phyloP scores from a whole-genome alignment of 2,113 vertebrate genomes.

The Platysteira castanea region DNA sequence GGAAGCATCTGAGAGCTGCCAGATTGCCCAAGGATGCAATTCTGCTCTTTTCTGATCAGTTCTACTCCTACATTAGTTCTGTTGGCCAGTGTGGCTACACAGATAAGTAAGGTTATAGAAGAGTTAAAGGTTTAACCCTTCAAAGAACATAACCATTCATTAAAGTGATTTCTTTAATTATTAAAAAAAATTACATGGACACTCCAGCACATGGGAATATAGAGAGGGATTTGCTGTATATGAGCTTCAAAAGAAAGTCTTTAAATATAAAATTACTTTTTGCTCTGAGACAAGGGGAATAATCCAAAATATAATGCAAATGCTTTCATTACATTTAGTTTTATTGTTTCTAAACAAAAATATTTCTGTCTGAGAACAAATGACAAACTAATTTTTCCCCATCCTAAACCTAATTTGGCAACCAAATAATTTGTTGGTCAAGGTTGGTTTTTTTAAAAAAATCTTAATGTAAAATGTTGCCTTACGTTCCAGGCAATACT shows the following conservation, averaged over 20 bases:
- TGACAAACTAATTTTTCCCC: neutral
- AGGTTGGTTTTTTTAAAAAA: neutral
- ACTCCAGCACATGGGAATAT: neutral
- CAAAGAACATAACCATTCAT: neutral
- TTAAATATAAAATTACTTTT: neutral
- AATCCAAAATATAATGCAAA: neutral
- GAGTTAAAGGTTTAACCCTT: neutral
- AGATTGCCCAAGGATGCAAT: neutral
- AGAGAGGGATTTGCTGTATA: neutral
- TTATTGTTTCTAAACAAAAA: neutral
- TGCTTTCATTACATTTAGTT: neutral
- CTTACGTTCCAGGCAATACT: slow-evolving; percentile 8
- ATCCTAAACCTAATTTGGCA: neutral
- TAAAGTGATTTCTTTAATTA: neutral
- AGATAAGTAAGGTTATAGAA: neutral
- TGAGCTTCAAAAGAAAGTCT: neutral
- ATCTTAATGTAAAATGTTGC: neutral
- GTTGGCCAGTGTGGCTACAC: neutral
- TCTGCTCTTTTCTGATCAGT: neutral
- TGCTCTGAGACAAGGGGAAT: neutral
- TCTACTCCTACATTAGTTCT: neutral
- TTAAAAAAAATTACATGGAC: neutral
- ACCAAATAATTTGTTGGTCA: neutral
- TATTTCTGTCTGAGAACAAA: neutral
- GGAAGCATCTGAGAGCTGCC: neutral